Base-by-base conservation (phyloP, 2,888 invertebrate genomes). In the Matsumyia berberina region DNA sequence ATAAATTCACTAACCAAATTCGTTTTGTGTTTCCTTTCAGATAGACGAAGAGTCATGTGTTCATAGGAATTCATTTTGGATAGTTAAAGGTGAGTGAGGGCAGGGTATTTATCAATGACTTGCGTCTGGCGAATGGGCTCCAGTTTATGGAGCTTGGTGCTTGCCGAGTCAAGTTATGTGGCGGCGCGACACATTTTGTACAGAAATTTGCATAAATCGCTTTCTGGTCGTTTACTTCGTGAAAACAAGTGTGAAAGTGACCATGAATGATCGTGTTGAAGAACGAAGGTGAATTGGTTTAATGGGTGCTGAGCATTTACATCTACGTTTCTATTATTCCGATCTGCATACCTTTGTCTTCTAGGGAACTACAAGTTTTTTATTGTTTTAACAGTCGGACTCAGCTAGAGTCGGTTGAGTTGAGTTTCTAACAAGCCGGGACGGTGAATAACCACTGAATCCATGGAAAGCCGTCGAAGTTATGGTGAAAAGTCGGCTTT, bases 41-140 rank as follows among this genome's bases (percentile, higher is more conserved):
- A 74, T 79, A 49, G 69, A 67, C 55, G 24, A 62, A 49, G 35
- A 19, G 57, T 12, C 17, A 79, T 79, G 79, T 69, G 31, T 51
- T 73, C 37, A 1, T 69, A 83, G 73, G 42, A 79, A 53, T 66
- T 62, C 24, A 53, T 57, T 69, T 51, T 67, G 19, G 17, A 57
- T 55, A 73, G 60, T 62, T 19, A 69, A n/a, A 83, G 79, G 83
- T 83, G 57, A 83, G 83, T 77, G 24, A 31, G 29, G 2, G 24
- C 37, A 29, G 8, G 49, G 19, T 46, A 58, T 76, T 42, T 58
- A 58, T 64, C 53, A 64, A 60, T 60, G 53, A 42, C 17, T 5
- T n/a, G 33, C 3, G 9, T 29, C 15, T 31, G 9, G 9, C 12
- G 29, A 60, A 42, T 9, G 12, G 29, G 2, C 11, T 29, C 29